Base-by-base conservation (phyloP, 2,797 vertebrate genomes). In the Sylvilagus floridanus region DNA sequence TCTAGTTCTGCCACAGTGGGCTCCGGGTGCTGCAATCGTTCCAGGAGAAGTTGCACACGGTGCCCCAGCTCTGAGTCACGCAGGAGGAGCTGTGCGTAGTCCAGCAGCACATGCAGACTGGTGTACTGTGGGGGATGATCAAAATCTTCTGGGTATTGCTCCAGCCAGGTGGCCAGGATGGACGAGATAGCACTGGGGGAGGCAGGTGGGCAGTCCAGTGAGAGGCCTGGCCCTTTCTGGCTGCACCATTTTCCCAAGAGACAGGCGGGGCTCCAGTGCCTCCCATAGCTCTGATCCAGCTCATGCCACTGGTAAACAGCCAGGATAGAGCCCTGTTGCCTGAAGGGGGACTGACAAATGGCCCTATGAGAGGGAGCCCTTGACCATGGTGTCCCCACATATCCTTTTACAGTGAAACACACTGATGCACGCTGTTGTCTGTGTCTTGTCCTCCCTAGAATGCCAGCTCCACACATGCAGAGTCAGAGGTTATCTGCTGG, bases 41-140 rank as follows among this genome's bases (percentile, higher is more conserved):
- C 16, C 79, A 24, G 81, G 1, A 21, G 57, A 30, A 42, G 2
- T 3, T 37, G 21, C 4, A 11, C 16, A 17, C 4, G 10, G 24
- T 28, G 26, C 19, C 7, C 28, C 26, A n/a, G 1, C 0, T 13
- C 9, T 3, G 26, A 50, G 26, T 12, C 65, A 16, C 0, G 65
- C 12, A 30, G 30, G 65, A 14, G 30, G 69, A 71, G 32, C 21
- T 37, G 69, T 8, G 4, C n/a, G 4, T 11, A 9, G 32, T 71
- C 69, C 69, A 57, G 54, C 54, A 57, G 54, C 13, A 57, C 54
- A 14, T 57, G 14, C 19, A 57, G 54, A 57, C 14, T 57, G 14
- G 19, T 14, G 5, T 57, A 57, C 54, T 19, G 14, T 14, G 54
- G 54, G 54, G 54, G 54, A 14, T 14, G 54, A 14, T 14, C 19